phyloP scores from a whole-genome alignment of 2,113 vertebrate species.

The Passerina amoena region DNA sequence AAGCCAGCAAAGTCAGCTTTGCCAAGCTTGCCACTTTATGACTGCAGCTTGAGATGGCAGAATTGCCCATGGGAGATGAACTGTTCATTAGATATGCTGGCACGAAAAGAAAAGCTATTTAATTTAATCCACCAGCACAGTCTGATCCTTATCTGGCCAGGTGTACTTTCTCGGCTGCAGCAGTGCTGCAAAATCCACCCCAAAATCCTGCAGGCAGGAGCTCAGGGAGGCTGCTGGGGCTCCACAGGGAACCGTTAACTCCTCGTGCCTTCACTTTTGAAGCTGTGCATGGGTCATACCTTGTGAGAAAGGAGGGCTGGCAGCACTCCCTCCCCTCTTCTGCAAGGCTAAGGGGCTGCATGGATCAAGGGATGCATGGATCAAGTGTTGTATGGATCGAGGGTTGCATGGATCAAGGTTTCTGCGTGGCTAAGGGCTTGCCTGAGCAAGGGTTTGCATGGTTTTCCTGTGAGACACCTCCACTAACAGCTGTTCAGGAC shows the following conservation, averaged over 20 bases:
- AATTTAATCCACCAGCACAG: conserved; percentile 60
- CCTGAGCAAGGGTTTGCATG: not conserved
- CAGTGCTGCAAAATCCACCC: not conserved
- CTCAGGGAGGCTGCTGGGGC: not conserved
- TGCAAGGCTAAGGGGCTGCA: not conserved
- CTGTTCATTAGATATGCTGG: conserved; percentile 65
- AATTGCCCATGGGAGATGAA: conserved; percentile 62
- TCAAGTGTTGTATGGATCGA: accelerated
- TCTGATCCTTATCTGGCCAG: conserved; percentile 64
- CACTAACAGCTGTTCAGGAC: not conserved
- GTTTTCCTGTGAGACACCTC: not conserved
- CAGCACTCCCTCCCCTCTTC: not conserved
- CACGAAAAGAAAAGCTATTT: conserved; percentile 58
- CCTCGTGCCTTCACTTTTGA: not conserved
- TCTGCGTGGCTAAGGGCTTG: not conserved
- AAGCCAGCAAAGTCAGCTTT: conserved; percentile 11
- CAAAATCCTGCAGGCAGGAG: not conserved
- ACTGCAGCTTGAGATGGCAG: conserved; percentile 50
- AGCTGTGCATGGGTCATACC: not conserved
- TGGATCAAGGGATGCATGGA: not conserved
- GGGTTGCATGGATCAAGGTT: not conserved
- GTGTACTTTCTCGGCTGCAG: conserved; percentile 51
- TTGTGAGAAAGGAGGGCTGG: not conserved
- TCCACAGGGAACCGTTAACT: not conserved
- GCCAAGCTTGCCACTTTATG: conserved; percentile 51